phyloP scores from a whole-genome alignment of 2,888 invertebrate genomes.

The Hirtodrosophila trivittata region DNA sequence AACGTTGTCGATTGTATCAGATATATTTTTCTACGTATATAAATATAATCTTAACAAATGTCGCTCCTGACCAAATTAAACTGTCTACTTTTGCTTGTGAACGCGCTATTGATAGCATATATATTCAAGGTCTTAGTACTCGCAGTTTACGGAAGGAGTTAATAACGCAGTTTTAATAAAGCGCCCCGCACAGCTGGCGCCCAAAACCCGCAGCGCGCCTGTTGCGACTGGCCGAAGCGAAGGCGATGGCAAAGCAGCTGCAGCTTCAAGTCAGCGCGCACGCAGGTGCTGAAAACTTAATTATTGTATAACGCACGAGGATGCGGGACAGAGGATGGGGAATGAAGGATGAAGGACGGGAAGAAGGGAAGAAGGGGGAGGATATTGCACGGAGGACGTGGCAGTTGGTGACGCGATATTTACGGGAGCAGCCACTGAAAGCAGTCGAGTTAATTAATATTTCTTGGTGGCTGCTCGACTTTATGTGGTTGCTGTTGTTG shows the following conservation, averaged over 20 bases:
- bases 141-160: no score
- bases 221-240: constrained; percentile 19
- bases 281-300: constrained; percentile 80
- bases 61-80: no score
- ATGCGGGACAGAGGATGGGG: constrained; percentile 17
- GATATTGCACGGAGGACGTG: constrained; percentile 11
- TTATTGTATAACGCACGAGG: constrained; percentile 75
- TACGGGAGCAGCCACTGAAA: constrained; percentile 51
- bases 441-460: constrained; percentile 73
- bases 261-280: constrained; percentile 53
- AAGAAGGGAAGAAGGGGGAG: background rate
- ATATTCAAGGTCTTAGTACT: no score
- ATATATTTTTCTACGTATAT: no score
- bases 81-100: no score
- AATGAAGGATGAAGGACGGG: constrained; percentile 1
- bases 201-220: constrained; percentile 25
- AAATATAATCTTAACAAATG: no score
- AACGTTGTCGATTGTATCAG: no score
- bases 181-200: constrained; percentile 18
- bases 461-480: constrained; percentile 45
- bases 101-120: no score
- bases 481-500: constrained; percentile 23
- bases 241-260: constrained; percentile 34
- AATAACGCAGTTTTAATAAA: no score
- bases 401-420: constrained; percentile 24